Evolutionary conservation across 1,140 invertebrate species (phyloP).

Genomic region (Drosophila willistoni): DNA sequence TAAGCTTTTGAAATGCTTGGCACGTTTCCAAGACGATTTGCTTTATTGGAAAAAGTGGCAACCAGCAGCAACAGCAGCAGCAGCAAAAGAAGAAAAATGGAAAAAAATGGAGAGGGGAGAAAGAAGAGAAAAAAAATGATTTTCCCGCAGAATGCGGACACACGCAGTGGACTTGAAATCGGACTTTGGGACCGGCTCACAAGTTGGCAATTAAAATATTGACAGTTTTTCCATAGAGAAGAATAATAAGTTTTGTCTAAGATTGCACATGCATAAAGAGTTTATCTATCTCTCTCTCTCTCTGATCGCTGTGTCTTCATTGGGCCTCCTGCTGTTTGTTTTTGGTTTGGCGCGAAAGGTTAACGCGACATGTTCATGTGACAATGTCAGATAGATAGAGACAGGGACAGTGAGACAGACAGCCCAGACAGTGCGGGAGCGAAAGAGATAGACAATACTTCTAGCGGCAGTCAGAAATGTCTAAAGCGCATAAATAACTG

Average conservation of each 20-base stretch:
- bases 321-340: slow-evolving; percentile 51
- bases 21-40: slow-evolving; percentile 69
- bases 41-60: slow-evolving; percentile 76
- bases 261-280: slow-evolving; percentile 52
- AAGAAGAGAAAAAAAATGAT: slow-evolving; percentile 55
- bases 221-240: slow-evolving; percentile 70
- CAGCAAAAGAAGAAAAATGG: slow-evolving; percentile 29
- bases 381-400: slow-evolving; percentile 74
- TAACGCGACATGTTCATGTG: slow-evolving; percentile 79
- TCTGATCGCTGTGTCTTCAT: not conserved
- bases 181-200: slow-evolving; percentile 53
- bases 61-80: slow-evolving; percentile 28
- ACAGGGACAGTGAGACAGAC: slow-evolving; percentile 39
- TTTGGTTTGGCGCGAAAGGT: slow-evolving; percentile 66
- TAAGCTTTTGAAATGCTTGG: slow-evolving; percentile 63
- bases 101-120: not conserved
- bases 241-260: slow-evolving; percentile 68
- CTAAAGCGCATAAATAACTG: slow-evolving; percentile 80
- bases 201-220: slow-evolving; percentile 77
- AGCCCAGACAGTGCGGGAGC: not conserved
- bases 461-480: slow-evolving; percentile 25
- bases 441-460: slow-evolving; percentile 2
- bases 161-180: slow-evolving; percentile 62
- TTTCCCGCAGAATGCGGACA: slow-evolving; percentile 78
- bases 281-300: slow-evolving; percentile 17